A percentile compares a stretch with the other conserved stretches of the same genome.
phyloP scores from a whole-genome alignment of 2,113 vertebrate species.

The Bubo scandiacus region DNA sequence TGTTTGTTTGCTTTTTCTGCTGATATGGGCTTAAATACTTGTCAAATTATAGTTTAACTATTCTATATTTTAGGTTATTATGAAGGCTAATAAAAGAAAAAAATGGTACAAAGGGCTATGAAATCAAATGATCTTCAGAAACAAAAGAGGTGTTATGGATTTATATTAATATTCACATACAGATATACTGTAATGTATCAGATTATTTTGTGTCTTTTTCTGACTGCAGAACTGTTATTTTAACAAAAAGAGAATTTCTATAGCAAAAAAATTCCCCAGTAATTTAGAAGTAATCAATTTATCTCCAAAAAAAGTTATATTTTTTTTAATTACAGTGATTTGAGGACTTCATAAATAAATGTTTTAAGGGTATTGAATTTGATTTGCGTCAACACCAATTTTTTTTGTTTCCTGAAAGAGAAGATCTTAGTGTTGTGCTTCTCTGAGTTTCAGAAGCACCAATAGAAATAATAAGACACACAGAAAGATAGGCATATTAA shows the following conservation, averaged over 20 bases:
- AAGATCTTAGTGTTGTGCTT: background rate
- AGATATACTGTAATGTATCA: background rate
- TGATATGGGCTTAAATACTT: background rate
- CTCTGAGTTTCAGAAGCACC: background rate
- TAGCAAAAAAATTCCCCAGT: background rate
- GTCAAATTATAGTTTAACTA: background rate
- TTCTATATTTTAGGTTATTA: background rate
- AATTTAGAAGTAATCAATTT: background rate
- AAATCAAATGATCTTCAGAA: background rate
- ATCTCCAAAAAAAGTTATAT: background rate
- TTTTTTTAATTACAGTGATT: background rate
- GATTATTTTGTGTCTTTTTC: background rate
- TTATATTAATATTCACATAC: background rate
- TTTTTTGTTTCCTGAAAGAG: background rate
- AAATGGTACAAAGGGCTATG: background rate
- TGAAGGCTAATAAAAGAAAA: background rate
- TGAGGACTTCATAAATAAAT: background rate
- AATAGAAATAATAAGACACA: background rate
- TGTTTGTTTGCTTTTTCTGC: background rate
- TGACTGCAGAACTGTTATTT: background rate
- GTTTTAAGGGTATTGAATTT: background rate
- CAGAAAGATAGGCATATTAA: background rate
- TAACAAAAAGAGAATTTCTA: background rate
- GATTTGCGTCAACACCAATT: fast-evolving
- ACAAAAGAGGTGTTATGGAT: background rate